A percentile compares a stretch with the other conserved stretches of the same genome.
Evolutionary conservation across 2,888 invertebrate species (phyloP).

Genomic region (Morpho achilles): DNA sequence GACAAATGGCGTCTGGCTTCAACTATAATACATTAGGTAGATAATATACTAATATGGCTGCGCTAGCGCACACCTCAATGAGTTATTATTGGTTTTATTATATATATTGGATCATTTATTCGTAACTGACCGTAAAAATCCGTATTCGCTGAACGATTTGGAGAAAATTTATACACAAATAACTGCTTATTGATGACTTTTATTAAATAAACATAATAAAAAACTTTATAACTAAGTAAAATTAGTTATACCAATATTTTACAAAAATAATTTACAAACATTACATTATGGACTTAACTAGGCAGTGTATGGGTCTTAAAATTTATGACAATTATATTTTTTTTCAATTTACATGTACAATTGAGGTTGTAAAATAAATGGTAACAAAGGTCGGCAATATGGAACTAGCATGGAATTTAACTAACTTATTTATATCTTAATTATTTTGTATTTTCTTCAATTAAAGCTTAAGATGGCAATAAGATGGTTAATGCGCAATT

Average conservation of each 20-base stretch:
- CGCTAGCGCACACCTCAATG: too few species aligned
- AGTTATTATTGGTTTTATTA: too few species aligned
- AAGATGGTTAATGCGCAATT: constrained; percentile 26
- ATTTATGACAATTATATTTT: not conserved
- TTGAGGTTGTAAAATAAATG: constrained; percentile 31
- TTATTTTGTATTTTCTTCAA: constrained; percentile 35
- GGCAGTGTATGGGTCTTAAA: constrained; percentile 46
- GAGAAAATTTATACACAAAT: constrained; percentile 12
- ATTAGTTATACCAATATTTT: constrained; percentile 51
- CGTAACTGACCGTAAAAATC: too few species aligned
- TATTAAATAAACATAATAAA: constrained; percentile 29
- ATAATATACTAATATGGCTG: too few species aligned
- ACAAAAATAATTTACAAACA: constrained; percentile 64
- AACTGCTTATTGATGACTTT: constrained; percentile 20
- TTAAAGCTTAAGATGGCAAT: constrained; percentile 69
- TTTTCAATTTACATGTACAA: constrained; percentile 7
- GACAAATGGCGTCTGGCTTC: too few species aligned
- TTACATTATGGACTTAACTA: constrained; percentile 41
- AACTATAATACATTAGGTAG: too few species aligned
- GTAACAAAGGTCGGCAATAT: constrained; percentile 41
- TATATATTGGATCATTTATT: too few species aligned
- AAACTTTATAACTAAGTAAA: constrained; percentile 36
- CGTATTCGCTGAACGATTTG: too few species aligned
- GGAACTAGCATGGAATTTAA: constrained; percentile 6
- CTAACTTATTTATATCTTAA: constrained; percentile 24